A percentile compares a stretch with the other conserved stretches of the same genome.
phyloP scores from a whole-genome alignment of 2,888 invertebrate genomes.

The Caenorhabditis panamensis region DNA sequence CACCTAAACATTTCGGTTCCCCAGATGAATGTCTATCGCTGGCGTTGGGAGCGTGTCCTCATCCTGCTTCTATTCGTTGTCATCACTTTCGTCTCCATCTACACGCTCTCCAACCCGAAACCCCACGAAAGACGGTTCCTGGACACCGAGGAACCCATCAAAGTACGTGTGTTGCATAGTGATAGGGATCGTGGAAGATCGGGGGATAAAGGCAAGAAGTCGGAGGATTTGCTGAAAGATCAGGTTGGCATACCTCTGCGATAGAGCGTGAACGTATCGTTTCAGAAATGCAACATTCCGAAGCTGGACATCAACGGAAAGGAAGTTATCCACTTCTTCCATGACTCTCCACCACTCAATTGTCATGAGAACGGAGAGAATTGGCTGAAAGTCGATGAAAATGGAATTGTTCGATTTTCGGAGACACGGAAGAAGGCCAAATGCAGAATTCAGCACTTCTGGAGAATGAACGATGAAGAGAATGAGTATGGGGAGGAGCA shows the following conservation, averaged over 20 bases:
- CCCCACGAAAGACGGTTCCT: neutral
- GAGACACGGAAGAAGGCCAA: constrained; percentile 53
- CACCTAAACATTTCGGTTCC: neutral
- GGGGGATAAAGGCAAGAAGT: neutral
- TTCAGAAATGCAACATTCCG: constrained; percentile 73
- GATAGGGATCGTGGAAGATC: constrained; percentile 10
- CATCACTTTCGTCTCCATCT: neutral
- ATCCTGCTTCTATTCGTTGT: neutral
- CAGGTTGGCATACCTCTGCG: too few relatives aligned
- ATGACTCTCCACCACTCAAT: constrained; percentile 59
- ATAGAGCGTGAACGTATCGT: too few relatives aligned
- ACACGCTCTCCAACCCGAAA: neutral
- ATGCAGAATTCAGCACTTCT: constrained; percentile 49
- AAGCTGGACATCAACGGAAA: constrained; percentile 73
- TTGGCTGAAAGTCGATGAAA: constrained; percentile 72
- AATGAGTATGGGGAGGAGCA: constrained; percentile 31
- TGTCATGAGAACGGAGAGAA: constrained; percentile 65
- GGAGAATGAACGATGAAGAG: constrained; percentile 50
- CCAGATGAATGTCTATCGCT: neutral
- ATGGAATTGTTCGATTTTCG: constrained; percentile 65
- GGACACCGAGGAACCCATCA: neutral
- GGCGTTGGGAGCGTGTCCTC: neutral
- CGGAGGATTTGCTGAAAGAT: neutral
- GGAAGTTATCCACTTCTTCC: constrained; percentile 73
- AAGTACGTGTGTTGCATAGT: constrained; percentile 14